Base-by-base conservation (phyloP, 2,888 invertebrate species). In the Biston stratarius region DNA sequence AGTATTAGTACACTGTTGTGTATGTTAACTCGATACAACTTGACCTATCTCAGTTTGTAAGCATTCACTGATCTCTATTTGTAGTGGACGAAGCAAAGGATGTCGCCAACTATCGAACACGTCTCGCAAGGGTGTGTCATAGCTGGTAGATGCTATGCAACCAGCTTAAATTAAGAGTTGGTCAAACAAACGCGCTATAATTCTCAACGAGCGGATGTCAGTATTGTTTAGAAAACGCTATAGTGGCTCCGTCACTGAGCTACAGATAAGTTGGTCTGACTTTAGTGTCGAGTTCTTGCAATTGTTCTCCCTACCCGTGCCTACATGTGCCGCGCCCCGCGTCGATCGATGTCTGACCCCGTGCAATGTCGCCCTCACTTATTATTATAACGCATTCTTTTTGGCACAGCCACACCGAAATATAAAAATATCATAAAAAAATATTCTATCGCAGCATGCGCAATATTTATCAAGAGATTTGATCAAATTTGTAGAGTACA, bases 341-440 rank as follows among this genome's bases (percentile, higher is more conserved):
- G 79, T 76, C 88, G 90, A 91, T 92, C 92, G 91, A 92, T 90
- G 86, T 78, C 85, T 87, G 89, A 88, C 90, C 89, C 87, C 87
- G 88, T 83, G 84, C 85, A 84, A 85, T 85, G 83, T 87, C 84
- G 78, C 82, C 83, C 82, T 86, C 85, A 83, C 82, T 83, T 86
- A 85, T 83, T 82, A 85, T 77, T 85, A 83, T 82, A 85, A 76
- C 82, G 82, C 77, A 83, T 83, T 80, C 82, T 24, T 86, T 82
- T 84, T 55, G 56, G 42, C 52, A 42, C 60, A 45, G 15, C 38
- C 33, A 40, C 58, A 12, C 24, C 33, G 48, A 48, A 38, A 38
- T 59, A 11, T 15, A 11, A 11, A 49, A 42, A 6, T 42, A 40
- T 24, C 11, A n/a, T 12, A 34, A 45, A 24, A 45, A 59, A 59